Base-by-base conservation (phyloP, 1,140 invertebrate genomes). In the Heterodera schachtii region DNA sequence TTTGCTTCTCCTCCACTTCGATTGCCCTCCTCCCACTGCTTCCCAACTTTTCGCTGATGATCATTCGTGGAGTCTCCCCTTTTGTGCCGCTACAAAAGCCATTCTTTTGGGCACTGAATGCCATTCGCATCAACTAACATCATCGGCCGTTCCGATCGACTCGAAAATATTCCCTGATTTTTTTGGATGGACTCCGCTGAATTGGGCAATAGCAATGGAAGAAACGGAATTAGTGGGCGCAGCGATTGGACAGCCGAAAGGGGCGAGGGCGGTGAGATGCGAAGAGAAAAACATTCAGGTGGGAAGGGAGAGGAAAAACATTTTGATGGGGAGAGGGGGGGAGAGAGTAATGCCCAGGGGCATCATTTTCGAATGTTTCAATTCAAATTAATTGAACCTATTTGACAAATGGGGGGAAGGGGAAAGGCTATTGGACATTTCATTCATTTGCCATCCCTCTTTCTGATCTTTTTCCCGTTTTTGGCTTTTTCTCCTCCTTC, bases 51-150 rank as follows among this genome's bases (percentile, higher is more conserved):
- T 70, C 41, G 67, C 67, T 8, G 67, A 70, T 4, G 41, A 70
- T 70, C 16, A 52, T 6, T 52, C 52, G 52, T 70, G 67, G 67
- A 11, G 67, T 8, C 67, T 2, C 67, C 21, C 8, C 8, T 70
- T 70, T 70, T 70, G 67, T 43, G 9, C 67, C 3, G 41, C 19
- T 8, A 70, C 67, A 21, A 70, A 70, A 70, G 3, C 67, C n/a
- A 21, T 70, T 70, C 67, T 70, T 21, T 43, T 70, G 21, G 67
- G 67, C 67, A 9, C 67, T 9, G 67, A 70, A 70, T 70, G 67
- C 67, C 11, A 70, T 19, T 8, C 67, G 67, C 67, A 21, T 16
- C 11, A 21, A 70, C 67, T 70, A n/a, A 21, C n/a, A n/a, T 43
- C 67, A 19, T 16, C 67, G 9, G 21, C 67, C 67, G 21, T 70